Evolutionary conservation across 2,888 invertebrate species (phyloP), one percentile per base, ranked within the genome.

Genomic region (Macaria notata): DNA sequence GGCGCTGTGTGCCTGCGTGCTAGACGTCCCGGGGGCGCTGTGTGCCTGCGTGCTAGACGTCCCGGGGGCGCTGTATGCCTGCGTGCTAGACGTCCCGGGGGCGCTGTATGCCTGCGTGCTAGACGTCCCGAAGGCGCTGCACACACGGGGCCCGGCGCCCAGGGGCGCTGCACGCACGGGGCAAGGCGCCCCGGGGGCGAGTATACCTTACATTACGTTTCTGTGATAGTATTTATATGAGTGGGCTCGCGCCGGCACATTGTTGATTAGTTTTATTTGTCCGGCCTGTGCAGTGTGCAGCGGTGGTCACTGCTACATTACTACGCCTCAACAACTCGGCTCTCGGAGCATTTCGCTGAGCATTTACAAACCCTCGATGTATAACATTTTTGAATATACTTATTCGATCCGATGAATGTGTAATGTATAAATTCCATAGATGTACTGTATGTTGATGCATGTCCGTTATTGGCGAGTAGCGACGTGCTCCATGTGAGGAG

Each of bases 231-330:
- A 46, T 61, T 54, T 51, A 33, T 59, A 47, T 8, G n/a, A 5
- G n/a, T 4, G 41, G 9, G 41, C 41, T 5, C 41, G 9, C 41
- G n/a, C 41, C 41, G 64, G 65, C 66, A 71, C 72, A 71, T 83
- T 85, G 86, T 86, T 85, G 74, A 83, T 84, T 85, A 85, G 85
- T 86, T 85, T 81, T 85, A 83, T 78, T 75, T 73, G 55, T 62
- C 19, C 19, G 19, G 19, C 19, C 19, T 19, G 19, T 19, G 19
- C 19, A 19, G 19, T 19, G 19, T 19, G 19, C 19, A 9, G 42
- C 9, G n/a, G 5, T 77, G 76, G 78, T 78, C 78, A 75, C 65
- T 69, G 70, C 70, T 68, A 75, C 73, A 75, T 68, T 66, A 19
- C 68, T 71, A 72, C 71, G 77, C 73, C 38, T 7, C 5, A 7